Evolutionary conservation across 2,888 invertebrate species (phyloP), one percentile per base, ranked within the genome.

Genomic region (Lycocerus yunnanus): DNA sequence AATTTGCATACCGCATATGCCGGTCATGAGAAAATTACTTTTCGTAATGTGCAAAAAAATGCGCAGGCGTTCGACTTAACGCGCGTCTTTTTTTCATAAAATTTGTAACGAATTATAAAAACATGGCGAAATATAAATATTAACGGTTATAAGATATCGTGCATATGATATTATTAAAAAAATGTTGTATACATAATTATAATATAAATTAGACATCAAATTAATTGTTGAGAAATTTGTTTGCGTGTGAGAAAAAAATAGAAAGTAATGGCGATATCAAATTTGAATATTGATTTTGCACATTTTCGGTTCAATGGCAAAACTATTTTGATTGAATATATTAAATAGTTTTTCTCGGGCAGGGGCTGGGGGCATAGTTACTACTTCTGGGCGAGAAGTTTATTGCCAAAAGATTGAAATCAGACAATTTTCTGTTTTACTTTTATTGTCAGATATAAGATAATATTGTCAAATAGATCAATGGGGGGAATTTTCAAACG

Each of bases 161-260:
- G 43, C 43, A 43, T 43, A 43, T 43, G 43, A 43, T 43, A 43
- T 43, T 20, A 18, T 63, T 63, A 63, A 60, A 16, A 60, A 60
- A 60, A 60, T 60, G 6, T 16, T 60, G 16, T 60, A 11, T 60
- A 16, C 60, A 16, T 60, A 60, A 60, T 16, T 15, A 60, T 16
- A 63, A 63, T 63, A 63, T 63, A 63, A 63, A 63, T 63, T 18
- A 16, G 43, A 43, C 61, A 63, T 63, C 61, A 63, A 63, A 63
- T 63, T n/a, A 20, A 63, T 63, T 15, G 61, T 63, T 63, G 61
- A 63, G 61, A 63, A 63, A 63, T 63, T 63, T 20, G 61, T 63
- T 43, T 6, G 43, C 43, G 20, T 63, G 61, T 63, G 18, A 63
- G 16, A 20, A 63, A 20, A 61, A 63, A 18, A 63, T 63, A 63